Conservation (phyloP, 2,888 invertebrate species). For the Andrena fulva region DNA sequence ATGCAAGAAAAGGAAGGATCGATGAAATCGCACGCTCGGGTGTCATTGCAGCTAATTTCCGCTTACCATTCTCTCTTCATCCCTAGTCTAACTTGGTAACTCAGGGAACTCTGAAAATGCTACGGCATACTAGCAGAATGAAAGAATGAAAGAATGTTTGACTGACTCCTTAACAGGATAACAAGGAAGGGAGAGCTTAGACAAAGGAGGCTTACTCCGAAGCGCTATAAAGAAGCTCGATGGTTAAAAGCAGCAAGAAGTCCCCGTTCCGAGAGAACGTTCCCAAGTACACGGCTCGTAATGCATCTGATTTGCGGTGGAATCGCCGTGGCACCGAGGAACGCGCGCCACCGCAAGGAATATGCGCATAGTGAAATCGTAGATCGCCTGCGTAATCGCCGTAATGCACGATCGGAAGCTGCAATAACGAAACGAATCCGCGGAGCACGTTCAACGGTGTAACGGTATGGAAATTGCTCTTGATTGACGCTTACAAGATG, state of each 20-base stretch:
- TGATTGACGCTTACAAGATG: constrained; percentile 3
- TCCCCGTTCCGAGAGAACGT: constrained; percentile 11
- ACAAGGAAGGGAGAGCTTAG: not conserved
- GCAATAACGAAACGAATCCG: constrained; percentile 48
- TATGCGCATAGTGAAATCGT: constrained; percentile 42
- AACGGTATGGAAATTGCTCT: constrained; percentile 46
- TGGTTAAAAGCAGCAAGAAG: not conserved
- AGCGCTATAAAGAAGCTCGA: not conserved
- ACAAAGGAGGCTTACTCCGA: not conserved
- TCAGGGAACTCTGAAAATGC: not conserved
- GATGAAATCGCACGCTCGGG: not conserved
- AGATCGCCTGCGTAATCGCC: constrained; percentile 39
- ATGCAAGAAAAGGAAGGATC: constrained; percentile 4
- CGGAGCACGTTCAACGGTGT: constrained; percentile 14
- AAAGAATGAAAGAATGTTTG: not conserved
- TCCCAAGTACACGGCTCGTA: constrained; percentile 16
- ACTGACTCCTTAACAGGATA: not conserved
- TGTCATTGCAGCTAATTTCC: not conserved
- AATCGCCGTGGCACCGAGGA: constrained; percentile 50
- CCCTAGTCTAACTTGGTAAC: not conserved
- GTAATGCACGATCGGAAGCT: constrained; percentile 29
- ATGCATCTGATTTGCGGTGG: constrained; percentile 54
- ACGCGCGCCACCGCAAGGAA: constrained; percentile 47
- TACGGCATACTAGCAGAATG: not conserved
- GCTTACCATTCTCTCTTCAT: not conserved